A percentile compares a stretch with the other conserved stretches of the same genome.
These are phyloP conservation scores for Cordilura impudica DNA, from an alignment of 2,888 invertebrate species.

Conservation along the genomic window DNA sequence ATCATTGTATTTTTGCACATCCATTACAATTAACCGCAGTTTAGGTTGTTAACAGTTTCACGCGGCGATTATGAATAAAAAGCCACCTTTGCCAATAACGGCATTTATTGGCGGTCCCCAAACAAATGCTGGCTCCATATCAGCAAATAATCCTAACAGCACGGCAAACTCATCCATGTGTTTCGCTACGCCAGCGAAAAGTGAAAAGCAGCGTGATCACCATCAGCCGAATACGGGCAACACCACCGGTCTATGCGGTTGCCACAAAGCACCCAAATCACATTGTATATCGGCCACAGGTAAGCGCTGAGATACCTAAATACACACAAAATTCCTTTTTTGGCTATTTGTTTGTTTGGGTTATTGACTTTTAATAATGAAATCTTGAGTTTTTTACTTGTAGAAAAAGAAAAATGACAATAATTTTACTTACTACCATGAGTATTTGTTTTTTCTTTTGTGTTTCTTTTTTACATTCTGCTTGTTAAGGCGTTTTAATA, in stretches of 20 bases:
- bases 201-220: slow-evolving; percentile 73
- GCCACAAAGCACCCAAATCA: slow-evolving; percentile 77
- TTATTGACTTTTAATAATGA: neutral
- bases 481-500: slow-evolving; percentile 77
- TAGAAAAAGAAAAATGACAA: neutral
- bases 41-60: slow-evolving; percentile 32
- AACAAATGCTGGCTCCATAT: slow-evolving; percentile 57
- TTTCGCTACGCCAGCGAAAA: slow-evolving; percentile 67
- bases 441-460: neutral
- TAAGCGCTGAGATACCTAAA: slow-evolving; percentile 64
- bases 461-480: neutral
- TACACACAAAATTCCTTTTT: neutral
- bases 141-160: slow-evolving; percentile 60
- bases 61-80: slow-evolving; percentile 74
- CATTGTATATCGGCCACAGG: slow-evolving; percentile 78
- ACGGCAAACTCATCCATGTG: slow-evolving; percentile 64
- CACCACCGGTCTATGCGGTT: slow-evolving; percentile 75
- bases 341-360: neutral
- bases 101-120: slow-evolving; percentile 71
- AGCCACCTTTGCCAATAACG: slow-evolving; percentile 75
- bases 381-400: neutral
- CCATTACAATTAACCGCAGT: slow-evolving; percentile 30
- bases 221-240: slow-evolving; percentile 62
- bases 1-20: neutral
- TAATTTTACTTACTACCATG: too few species aligned